Percentiles rank a stretch among this genome's conserved stretches.
These are phyloP conservation scores for Atta texana DNA, from an alignment of 1,140 invertebrate genomes.

Conservation along the genomic window DNA sequence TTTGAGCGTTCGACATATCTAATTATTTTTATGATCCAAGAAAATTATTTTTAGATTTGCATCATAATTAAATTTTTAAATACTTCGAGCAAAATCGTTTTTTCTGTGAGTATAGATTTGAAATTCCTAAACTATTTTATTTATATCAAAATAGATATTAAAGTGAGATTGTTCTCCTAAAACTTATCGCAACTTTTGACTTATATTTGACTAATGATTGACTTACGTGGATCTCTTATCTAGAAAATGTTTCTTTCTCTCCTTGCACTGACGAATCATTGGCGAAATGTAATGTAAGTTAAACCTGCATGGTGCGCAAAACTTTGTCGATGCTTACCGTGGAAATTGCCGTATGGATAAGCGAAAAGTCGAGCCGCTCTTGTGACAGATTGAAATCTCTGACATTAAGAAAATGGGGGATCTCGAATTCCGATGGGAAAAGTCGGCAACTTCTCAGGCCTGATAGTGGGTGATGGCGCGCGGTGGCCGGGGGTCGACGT, in stretches of 20 bases:
- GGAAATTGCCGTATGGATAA: conserved; percentile 60
- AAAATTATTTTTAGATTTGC: too few relatives aligned
- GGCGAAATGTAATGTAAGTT: conserved; percentile 48
- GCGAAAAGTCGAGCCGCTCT: conserved; percentile 63
- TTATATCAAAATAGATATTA: neutral
- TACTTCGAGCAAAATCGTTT: too few relatives aligned
- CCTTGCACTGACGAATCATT: conserved; percentile 18
- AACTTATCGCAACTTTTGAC: neutral
- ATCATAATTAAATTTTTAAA: too few relatives aligned
- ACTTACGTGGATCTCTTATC: conserved; percentile 17
- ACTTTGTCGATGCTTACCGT: conserved; percentile 29
- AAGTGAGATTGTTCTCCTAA: neutral
- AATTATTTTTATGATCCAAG: too few relatives aligned
- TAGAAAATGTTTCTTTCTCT: conserved; percentile 15
- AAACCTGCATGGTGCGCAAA: conserved; percentile 50
- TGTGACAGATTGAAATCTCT: conserved; percentile 74
- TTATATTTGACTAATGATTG: conserved; percentile 25
- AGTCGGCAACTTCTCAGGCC: conserved; percentile 54
- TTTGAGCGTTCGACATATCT: too few relatives aligned
- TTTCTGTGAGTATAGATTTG: neutral
- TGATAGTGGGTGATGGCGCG: conserved; percentile 65
- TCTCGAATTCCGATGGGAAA: conserved; percentile 66
- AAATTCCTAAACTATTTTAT: neutral
- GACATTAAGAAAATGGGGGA: conserved; percentile 77
- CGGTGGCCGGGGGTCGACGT: neutral